A percentile compares a stretch with the other conserved stretches of the same genome.
Conservation (phyloP, 2,888 invertebrate species). For the Tenthredo mesomela region DNA sequence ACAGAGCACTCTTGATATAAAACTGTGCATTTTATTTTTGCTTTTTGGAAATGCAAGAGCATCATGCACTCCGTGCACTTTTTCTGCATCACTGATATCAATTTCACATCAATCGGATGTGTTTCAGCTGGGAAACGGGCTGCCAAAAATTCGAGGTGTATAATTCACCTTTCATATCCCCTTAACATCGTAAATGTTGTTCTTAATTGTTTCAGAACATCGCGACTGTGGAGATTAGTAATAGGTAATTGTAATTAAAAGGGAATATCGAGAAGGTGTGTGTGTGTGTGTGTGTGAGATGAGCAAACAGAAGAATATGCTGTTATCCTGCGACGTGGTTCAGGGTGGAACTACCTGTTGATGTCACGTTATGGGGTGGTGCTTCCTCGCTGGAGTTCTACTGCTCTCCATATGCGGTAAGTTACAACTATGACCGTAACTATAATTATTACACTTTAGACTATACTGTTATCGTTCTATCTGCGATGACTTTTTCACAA, state of each 20-base stretch:
- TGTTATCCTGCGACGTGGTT: slow-evolving; percentile 61
- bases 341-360: slow-evolving; percentile 70
- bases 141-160: too few relatives aligned
- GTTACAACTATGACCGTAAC: slow-evolving; percentile 60
- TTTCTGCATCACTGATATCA: too few relatives aligned
- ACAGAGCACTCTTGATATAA: too few relatives aligned
- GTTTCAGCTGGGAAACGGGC: too few relatives aligned
- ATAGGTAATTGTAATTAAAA: not conserved
- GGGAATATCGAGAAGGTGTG: not conserved
- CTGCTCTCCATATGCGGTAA: slow-evolving; percentile 78
- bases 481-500: not conserved
- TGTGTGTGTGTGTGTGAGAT: slow-evolving; percentile 23
- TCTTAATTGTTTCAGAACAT: not conserved
- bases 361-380: slow-evolving; percentile 79
- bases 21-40: too few relatives aligned
- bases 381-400: slow-evolving; percentile 77
- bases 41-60: too few relatives aligned
- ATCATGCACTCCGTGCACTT: too few relatives aligned
- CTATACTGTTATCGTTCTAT: not conserved
- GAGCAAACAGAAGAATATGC: slow-evolving; percentile 53
- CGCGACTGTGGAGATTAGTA: not conserved
- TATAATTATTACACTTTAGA: not conserved
- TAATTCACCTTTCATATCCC: too few relatives aligned
- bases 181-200: not conserved
- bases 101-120: too few relatives aligned